phyloP scores from a whole-genome alignment of 2,888 invertebrate genomes.

The Platynereis dumerilii region DNA sequence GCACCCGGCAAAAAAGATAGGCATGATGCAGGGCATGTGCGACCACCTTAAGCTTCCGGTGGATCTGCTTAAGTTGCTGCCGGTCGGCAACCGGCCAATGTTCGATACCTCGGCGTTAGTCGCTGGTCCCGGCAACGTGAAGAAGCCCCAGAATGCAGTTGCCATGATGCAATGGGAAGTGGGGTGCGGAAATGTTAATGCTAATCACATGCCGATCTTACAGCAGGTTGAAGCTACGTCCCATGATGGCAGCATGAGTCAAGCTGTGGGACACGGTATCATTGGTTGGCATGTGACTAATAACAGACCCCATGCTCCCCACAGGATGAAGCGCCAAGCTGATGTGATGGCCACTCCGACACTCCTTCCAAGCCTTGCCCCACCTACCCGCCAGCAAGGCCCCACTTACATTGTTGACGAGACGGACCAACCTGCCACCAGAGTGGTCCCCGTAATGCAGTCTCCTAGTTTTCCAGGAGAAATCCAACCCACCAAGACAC shows the following conservation, averaged over 20 bases:
- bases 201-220: conserved; percentile 72
- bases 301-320: conserved; percentile 60
- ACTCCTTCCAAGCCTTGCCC: conserved; percentile 43
- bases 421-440: conserved; percentile 44
- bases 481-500: conserved; percentile 33
- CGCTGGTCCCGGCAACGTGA: conserved; percentile 55
- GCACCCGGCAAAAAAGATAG: conserved; percentile 71
- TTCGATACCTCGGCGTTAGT: conserved; percentile 57
- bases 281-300: conserved; percentile 75
- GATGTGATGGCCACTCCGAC: conserved; percentile 43
- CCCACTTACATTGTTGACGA: conserved; percentile 35
- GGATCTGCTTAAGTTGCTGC: conserved; percentile 51
- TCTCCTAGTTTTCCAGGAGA: conserved; percentile 55
- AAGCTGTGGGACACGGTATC: conserved; percentile 74
- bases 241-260: conserved; percentile 75
- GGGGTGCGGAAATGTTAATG: conserved; percentile 77
- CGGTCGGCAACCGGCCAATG: conserved; percentile 49
- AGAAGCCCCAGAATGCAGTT: conserved; percentile 44
- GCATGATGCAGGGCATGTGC: conserved; percentile 48
- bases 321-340: conserved; percentile 59
- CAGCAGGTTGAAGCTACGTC: conserved; percentile 75
- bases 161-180: conserved; percentile 67
- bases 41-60: conserved; percentile 48
- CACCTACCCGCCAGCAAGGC: conserved; percentile 52
- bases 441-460: conserved; percentile 60